phyloP scores from a whole-genome alignment of 2,888 invertebrate species.

The Saturnia pavonia region DNA sequence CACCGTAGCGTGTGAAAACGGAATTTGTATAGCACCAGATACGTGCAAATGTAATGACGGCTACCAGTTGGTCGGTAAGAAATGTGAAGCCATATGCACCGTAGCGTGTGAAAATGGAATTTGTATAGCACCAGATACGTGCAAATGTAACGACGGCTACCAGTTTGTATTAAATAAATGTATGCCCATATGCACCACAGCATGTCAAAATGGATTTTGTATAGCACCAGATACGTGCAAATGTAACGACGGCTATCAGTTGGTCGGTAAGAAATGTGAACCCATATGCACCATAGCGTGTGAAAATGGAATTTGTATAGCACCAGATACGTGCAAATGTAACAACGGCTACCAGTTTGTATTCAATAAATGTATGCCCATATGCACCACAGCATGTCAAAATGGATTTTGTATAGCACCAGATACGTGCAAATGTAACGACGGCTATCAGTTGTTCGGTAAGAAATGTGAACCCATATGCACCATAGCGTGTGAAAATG shows the following conservation, averaged over 20 bases:
- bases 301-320: background rate
- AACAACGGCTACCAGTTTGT: background rate
- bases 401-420: constrained; percentile 26
- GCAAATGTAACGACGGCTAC: constrained; percentile 11
- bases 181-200: constrained; percentile 22
- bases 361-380: constrained; percentile 26
- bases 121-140: constrained; percentile 35
- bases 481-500: background rate
- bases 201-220: constrained; percentile 24
- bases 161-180: constrained; percentile 23
- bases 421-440: constrained; percentile 24
- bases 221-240: constrained; percentile 26
- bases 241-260: constrained; percentile 12
- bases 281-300: background rate
- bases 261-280: background rate
- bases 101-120: constrained; percentile 44
- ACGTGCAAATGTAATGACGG: constrained; percentile 2
- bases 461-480: background rate
- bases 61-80: constrained; percentile 25
- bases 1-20: background rate
- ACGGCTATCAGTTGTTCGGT: background rate
- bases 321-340: constrained; percentile 27
- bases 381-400: constrained; percentile 22
- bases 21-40: background rate
- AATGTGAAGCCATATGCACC: constrained; percentile 45